Evolutionary conservation across 2,113 vertebrate species (phyloP), one percentile per base, ranked within the genome.

Genomic region (Malurus cyaneus): DNA sequence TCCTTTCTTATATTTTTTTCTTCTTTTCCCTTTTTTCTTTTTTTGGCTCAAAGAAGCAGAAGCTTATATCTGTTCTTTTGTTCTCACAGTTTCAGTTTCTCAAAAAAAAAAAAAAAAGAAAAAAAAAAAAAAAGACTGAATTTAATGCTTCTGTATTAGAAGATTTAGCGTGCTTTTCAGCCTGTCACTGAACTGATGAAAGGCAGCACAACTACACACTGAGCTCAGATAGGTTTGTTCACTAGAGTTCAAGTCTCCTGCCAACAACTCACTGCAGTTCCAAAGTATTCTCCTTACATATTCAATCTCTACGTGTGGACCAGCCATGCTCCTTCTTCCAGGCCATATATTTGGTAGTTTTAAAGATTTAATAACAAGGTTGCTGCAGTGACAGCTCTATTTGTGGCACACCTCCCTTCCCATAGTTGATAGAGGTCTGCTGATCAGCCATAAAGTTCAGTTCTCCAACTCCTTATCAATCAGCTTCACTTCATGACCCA

Each of bases 221-320:
- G 86, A 60, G 61, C 34, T 94, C 60, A 85, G 78, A 96, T 86
- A 89, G 46, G 76, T 80, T 78, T 95, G 79, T 71, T 96, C 80
- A 39, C 82, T 71, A 34, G 65, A 91, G 92, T 96, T 96, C 92
- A 97, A 90, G 74, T 94, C 86, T 94, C 86, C 92, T 96, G 80
- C 94, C 93, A 95, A 54, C 66, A 86, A 46, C 65, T 91, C 52
- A 95, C 76, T 84, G 80, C 50, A 86, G 44, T 59, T 96, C 81
- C 83, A 66, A 87, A 96, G 85, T 89, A 93, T 96, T 96, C 59
- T 80, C 53, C 28, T 80, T 96, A 96, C 74, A 86, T 93, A 94
- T 95, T 96, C 93, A 94, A 14, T 87, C n/a, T 49, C 31, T 77
- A 6, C 53, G 14, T 44, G 47, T 64, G 76, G 74, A 93, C 93